Percentiles rank a stretch among this genome's conserved stretches.
Evolutionary conservation across 2,888 invertebrate genomes (phyloP).

Genomic region (Cerastoderma edule): DNA sequence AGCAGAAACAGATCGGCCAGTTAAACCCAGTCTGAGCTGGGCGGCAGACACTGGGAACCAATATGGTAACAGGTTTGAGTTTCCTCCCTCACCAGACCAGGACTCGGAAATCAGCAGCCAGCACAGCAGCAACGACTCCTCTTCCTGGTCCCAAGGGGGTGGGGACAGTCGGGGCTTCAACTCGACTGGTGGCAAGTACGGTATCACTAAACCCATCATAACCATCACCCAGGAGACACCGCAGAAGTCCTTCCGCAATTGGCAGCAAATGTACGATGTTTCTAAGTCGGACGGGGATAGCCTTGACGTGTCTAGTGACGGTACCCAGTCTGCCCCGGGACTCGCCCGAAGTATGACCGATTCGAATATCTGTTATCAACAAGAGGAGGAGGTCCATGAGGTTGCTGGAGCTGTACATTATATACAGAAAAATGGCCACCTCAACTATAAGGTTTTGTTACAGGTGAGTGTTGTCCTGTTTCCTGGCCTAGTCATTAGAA

Average conservation of each 20-base stretch:
- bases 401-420: slow-evolving; percentile 91
- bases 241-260: slow-evolving; percentile 42
- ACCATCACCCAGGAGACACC: slow-evolving; percentile 89
- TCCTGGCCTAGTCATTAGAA: no score
- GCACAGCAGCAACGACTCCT: slow-evolving; percentile 74
- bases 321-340: slow-evolving; percentile 85
- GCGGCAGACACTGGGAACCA: slow-evolving; percentile 84
- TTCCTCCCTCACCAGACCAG: slow-evolving; percentile 65
- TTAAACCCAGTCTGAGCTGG: slow-evolving; percentile 55
- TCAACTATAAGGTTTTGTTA: slow-evolving; percentile 90
- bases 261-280: slow-evolving; percentile 80
- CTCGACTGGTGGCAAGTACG: slow-evolving; percentile 35
- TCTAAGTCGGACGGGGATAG: slow-evolving; percentile 85
- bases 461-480: slow-evolving; percentile 87
- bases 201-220: slow-evolving; percentile 90
- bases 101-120: slow-evolving; percentile 74
- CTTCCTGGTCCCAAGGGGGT: slow-evolving; percentile 69
- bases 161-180: slow-evolving; percentile 46
- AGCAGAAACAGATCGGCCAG: slow-evolving; percentile 49
- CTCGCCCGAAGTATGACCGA: slow-evolving; percentile 81
- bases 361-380: slow-evolving; percentile 80
- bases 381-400: slow-evolving; percentile 86
- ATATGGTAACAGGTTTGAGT: slow-evolving; percentile 42
- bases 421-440: slow-evolving; percentile 97
- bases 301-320: slow-evolving; percentile 90